Conservation (phyloP, 2,113 vertebrate genomes). For the Pleuronectes platessa region DNA sequence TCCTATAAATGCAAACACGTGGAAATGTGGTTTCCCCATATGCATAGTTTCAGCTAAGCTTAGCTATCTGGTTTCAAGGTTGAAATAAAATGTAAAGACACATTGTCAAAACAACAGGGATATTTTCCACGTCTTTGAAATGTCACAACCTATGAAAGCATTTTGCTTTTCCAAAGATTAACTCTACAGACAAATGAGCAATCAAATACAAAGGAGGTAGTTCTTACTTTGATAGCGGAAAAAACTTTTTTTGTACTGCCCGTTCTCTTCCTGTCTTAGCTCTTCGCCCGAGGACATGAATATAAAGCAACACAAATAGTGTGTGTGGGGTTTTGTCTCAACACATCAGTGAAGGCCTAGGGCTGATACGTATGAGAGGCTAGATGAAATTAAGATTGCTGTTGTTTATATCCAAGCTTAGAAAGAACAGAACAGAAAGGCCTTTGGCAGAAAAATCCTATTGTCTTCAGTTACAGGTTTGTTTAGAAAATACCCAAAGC, state of each 20-base stretch:
- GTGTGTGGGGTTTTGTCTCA: slow-evolving; percentile 37
- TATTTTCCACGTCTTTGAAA: background rate
- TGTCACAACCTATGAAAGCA: background rate
- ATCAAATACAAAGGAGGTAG: background rate
- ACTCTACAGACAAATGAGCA: background rate
- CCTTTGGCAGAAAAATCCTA: slow-evolving; percentile 37
- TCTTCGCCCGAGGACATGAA: slow-evolving; percentile 25
- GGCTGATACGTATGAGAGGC: slow-evolving; percentile 17
- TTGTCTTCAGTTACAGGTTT: slow-evolving; percentile 34
- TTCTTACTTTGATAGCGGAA: slow-evolving; percentile 17
- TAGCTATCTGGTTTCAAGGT: background rate
- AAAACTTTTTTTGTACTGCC: background rate
- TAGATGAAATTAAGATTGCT: slow-evolving; percentile 45
- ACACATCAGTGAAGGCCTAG: slow-evolving; percentile 25
- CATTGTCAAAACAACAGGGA: background rate
- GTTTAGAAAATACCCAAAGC: slow-evolving; percentile 31
- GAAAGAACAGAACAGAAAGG: slow-evolving; percentile 15
- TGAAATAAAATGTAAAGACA: background rate
- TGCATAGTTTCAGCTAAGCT: background rate
- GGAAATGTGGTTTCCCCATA: too few species aligned
- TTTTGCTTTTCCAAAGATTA: background rate
- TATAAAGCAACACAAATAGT: slow-evolving; percentile 36
- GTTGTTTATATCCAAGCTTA: slow-evolving; percentile 44
- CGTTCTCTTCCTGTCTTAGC: slow-evolving; percentile 17
- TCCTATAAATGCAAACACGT: too few species aligned